A percentile compares a stretch with the other conserved stretches of the same genome.
Evolutionary conservation across 2,113 vertebrate genomes (phyloP).

Genomic region (Zosterops hypoxanthus): DNA sequence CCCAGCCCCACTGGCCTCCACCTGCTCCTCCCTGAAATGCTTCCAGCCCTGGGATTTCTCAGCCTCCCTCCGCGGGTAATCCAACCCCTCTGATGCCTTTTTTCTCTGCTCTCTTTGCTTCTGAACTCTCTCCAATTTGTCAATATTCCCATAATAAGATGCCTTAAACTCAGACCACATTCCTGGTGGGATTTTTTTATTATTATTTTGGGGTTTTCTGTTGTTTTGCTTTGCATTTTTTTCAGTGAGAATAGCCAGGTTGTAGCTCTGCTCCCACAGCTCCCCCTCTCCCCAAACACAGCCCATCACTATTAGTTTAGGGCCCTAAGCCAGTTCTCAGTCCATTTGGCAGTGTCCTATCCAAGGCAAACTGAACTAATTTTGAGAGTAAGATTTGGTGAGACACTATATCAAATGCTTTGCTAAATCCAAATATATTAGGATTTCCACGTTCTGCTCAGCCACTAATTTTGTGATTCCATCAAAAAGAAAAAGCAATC

Average conservation of each 20-base stretch:
- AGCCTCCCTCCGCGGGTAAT: not conserved
- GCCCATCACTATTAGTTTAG: not conserved
- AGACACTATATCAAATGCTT: constrained; percentile 61
- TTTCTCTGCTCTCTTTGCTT: not conserved
- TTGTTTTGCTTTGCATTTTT: not conserved
- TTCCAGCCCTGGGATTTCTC: not conserved
- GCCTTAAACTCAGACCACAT: not conserved
- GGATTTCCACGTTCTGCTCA: constrained; percentile 61
- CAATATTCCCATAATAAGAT: not conserved
- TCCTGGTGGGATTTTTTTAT: not conserved
- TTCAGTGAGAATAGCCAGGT: not conserved
- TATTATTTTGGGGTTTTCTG: not conserved
- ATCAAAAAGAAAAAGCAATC: constrained; percentile 71
- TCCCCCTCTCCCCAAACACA: not conserved
- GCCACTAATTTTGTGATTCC: constrained; percentile 66
- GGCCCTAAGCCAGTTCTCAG: constrained; percentile 40
- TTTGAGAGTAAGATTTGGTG: constrained; percentile 51
- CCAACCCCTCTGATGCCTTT: not conserved
- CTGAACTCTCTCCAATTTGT: not conserved
- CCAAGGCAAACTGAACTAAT: constrained; percentile 66
- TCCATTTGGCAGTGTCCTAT: constrained; percentile 36
- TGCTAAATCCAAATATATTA: constrained; percentile 70
- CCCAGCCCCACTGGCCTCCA: not conserved
- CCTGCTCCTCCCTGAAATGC: not conserved
- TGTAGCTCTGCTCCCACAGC: not conserved